phyloP scores from a whole-genome alignment of 2,797 vertebrate species.

The Merluccius polli region DNA sequence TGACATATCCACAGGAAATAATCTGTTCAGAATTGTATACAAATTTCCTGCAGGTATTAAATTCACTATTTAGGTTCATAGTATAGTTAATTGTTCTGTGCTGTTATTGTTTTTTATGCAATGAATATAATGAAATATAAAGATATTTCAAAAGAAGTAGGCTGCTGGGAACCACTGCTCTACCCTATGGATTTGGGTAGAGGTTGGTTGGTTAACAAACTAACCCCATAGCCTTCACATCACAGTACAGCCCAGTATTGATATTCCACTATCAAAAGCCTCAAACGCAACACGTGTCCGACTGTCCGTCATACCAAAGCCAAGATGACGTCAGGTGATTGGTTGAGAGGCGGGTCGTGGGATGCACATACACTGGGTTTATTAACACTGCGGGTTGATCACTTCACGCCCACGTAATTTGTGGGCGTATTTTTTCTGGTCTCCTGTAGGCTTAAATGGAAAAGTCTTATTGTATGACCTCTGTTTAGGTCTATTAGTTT shows the following conservation, averaged over 20 bases:
- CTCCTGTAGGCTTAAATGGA: not conserved
- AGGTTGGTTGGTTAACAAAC: not conserved
- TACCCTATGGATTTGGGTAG: too few species aligned
- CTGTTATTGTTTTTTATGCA: too few species aligned
- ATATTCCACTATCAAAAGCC: not conserved
- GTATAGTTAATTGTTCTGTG: too few species aligned
- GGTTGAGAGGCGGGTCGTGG: not conserved
- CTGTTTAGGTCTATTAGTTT: not conserved
- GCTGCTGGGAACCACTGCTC: too few species aligned
- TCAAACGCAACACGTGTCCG: too few species aligned
- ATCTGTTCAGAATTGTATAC: too few species aligned
- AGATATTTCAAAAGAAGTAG: too few species aligned
- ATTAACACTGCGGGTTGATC: not conserved
- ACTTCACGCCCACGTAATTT: not conserved
- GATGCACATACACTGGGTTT: not conserved
- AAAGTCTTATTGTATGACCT: not conserved
- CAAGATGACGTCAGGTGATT: not conserved
- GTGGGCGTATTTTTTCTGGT: not conserved
- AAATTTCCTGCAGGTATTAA: too few species aligned
- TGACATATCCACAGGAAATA: too few species aligned
- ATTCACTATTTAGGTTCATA: too few species aligned
- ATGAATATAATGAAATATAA: too few species aligned
- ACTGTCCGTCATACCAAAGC: not conserved
- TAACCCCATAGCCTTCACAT: not conserved
- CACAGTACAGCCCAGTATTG: not conserved